Evolutionary conservation across 2,113 vertebrate genomes (phyloP).

Genomic region (Philantomba maxwellii): DNA sequence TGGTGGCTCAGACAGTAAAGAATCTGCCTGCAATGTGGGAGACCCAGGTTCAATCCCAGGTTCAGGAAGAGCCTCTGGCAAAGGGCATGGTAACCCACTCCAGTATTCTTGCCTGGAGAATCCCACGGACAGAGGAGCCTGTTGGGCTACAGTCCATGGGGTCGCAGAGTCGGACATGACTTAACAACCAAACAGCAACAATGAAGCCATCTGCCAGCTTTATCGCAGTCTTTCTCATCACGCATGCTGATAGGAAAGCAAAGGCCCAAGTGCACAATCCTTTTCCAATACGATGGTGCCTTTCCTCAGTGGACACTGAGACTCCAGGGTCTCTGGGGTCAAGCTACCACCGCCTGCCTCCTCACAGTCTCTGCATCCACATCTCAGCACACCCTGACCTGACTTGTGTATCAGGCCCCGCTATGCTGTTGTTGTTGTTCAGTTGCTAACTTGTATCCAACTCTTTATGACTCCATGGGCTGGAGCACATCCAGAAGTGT

Average conservation of each 20-base stretch:
- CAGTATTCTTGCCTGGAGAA: not conserved
- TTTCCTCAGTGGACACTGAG: not conserved
- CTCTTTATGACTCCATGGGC: not conserved
- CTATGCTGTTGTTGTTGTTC: not conserved
- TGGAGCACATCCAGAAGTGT: not conserved
- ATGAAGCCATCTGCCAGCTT: fast-evolving
- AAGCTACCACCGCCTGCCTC: fast-evolving
- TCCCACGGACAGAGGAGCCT: not conserved
- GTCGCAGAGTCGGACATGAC: not conserved
- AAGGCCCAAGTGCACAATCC: not conserved
- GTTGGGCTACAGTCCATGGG: not conserved
- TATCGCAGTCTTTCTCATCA: fast-evolving
- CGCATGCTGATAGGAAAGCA: not conserved
- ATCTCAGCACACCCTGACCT: not conserved
- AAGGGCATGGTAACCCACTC: not conserved
- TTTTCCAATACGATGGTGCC: fast-evolving
- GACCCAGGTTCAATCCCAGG: not conserved
- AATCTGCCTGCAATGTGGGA: not conserved
- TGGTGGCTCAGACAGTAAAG: not conserved
- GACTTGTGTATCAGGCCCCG: not conserved
- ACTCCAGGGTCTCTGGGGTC: fast-evolving
- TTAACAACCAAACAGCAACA: not conserved
- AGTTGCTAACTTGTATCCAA: not conserved
- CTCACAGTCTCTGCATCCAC: fast-evolving
- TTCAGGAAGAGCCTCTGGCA: not conserved